These are phyloP conservation scores for Perca fluviatilis DNA, from an alignment of 2,113 vertebrate genomes.

Conservation along the genomic window DNA sequence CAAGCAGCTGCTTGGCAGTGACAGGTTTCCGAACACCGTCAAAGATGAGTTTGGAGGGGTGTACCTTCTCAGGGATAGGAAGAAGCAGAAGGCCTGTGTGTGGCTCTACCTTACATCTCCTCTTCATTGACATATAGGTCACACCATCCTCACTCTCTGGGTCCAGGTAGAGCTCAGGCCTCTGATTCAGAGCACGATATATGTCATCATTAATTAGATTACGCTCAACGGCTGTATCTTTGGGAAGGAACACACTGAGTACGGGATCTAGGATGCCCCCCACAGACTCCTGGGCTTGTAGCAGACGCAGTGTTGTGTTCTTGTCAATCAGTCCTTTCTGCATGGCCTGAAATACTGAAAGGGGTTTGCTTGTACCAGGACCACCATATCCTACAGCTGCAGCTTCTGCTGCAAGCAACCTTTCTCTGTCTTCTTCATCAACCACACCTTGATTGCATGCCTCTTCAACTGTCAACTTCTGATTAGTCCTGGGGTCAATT, in stretches of 20 bases:
- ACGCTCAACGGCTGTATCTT: conserved; percentile 89
- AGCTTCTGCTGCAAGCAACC: conserved; percentile 91
- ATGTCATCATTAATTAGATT: conserved; percentile 87
- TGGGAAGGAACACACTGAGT: conserved; percentile 92
- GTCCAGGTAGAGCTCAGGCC: conserved; percentile 73
- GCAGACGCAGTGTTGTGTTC: conserved; percentile 89
- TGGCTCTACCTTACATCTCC: conserved; percentile 88
- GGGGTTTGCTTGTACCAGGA: conserved; percentile 87
- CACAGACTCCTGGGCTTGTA: conserved; percentile 91
- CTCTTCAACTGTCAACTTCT: conserved; percentile 88
- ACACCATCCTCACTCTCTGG: conserved; percentile 73
- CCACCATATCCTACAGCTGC: conserved; percentile 89
- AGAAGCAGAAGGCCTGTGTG: conserved; percentile 90
- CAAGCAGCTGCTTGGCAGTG: conserved; percentile 91
- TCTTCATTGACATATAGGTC: conserved; percentile 89
- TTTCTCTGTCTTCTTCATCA: conserved; percentile 88
- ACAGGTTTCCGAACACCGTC: conserved; percentile 93
- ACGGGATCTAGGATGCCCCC: conserved; percentile 92
- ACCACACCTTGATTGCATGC: conserved; percentile 90
- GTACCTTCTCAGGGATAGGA: conserved; percentile 82
- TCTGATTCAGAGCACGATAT: conserved; percentile 54
- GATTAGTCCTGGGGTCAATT: conserved; percentile 90
- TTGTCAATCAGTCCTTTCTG: conserved; percentile 90
- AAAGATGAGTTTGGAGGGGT: conserved; percentile 90
- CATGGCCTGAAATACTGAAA: conserved; percentile 90